A percentile compares a stretch with the other conserved stretches of the same genome.
These are phyloP conservation scores for Xylocopa sonorina DNA, from an alignment of 1,140 invertebrate genomes.

Conservation along the genomic window DNA sequence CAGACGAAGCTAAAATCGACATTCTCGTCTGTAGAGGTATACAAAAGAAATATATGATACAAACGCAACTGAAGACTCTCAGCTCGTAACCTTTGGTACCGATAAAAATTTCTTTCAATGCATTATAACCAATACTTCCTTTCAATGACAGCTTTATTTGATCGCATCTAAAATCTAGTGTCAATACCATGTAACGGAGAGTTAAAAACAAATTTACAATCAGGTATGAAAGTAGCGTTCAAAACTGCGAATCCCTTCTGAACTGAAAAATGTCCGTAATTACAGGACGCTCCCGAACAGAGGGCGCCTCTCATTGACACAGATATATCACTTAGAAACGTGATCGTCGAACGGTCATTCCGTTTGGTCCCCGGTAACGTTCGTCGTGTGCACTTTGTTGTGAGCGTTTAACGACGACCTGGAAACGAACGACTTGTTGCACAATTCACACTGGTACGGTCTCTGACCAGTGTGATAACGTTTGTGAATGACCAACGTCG, in stretches of 20 bases:
- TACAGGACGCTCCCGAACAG: too few species aligned
- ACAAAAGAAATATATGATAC: background rate
- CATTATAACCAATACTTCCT: background rate
- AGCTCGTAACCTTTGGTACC: slow-evolving; percentile 10
- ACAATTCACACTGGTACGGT: slow-evolving; percentile 83
- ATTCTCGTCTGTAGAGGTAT: background rate
- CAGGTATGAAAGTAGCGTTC: slow-evolving; percentile 28
- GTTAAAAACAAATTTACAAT: background rate
- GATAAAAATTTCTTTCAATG: background rate
- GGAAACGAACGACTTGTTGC: slow-evolving; percentile 83
- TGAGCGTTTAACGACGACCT: slow-evolving; percentile 76
- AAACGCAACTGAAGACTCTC: background rate
- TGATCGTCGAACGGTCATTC: background rate
- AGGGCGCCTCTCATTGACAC: background rate
- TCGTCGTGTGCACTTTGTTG: slow-evolving; percentile 65
- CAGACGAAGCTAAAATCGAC: background rate
- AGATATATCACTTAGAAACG: too few species aligned
- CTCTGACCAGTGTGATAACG: slow-evolving; percentile 87
- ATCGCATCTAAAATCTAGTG: background rate
- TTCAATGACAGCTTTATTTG: background rate
- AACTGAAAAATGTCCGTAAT: background rate
- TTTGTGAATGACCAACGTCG: slow-evolving; percentile 83
- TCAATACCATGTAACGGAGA: background rate
- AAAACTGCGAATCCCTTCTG: background rate
- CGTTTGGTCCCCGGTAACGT: slow-evolving; percentile 24